Conservation (phyloP, 2,113 vertebrate genomes). For the Paradoxurus hermaphroditus region DNA sequence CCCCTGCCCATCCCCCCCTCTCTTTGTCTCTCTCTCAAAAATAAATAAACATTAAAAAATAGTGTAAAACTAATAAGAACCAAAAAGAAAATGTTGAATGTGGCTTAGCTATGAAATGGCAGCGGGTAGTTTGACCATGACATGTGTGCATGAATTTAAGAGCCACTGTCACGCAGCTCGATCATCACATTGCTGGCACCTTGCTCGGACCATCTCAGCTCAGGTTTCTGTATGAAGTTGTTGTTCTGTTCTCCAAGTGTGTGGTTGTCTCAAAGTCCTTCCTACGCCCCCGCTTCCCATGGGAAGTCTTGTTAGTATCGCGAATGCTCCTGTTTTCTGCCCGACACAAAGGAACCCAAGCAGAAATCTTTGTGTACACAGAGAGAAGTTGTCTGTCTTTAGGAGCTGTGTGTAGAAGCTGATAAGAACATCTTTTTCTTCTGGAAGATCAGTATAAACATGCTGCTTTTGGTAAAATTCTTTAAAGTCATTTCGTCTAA, state of each 20-base stretch:
- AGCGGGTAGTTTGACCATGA: neutral
- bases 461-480: slow-evolving; percentile 74
- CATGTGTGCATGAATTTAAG: neutral
- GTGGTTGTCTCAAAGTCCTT: neutral
- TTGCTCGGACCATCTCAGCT: neutral
- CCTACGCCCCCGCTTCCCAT: neutral
- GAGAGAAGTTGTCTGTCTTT: neutral
- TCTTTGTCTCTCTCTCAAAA: no score
- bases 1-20: no score
- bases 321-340: neutral
- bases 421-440: slow-evolving; percentile 44
- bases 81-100: neutral
- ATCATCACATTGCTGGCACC: neutral
- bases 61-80: neutral
- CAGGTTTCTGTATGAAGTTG: neutral
- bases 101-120: neutral
- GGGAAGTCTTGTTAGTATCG: neutral
- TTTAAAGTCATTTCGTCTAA: slow-evolving; percentile 73
- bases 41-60: neutral
- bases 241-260: neutral
- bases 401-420: neutral
- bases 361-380: neutral
- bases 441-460: slow-evolving; percentile 50
- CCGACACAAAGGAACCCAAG: neutral
- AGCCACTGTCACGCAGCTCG: neutral